Evolutionary conservation across 2,888 invertebrate species (phyloP).

Genomic region (Spilosoma lubricipeda): DNA sequence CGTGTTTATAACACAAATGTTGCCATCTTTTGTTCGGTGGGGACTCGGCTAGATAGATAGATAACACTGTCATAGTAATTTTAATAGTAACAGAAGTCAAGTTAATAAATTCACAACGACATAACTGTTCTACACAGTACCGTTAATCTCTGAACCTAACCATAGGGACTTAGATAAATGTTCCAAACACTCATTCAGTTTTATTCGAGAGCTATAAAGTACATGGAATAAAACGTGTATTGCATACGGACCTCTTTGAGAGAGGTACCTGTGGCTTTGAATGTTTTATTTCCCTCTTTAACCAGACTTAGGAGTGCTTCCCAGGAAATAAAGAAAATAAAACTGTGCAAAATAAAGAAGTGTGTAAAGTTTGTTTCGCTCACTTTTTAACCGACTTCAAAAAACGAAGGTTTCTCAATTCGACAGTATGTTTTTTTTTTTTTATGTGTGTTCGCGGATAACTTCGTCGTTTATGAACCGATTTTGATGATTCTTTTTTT

Average conservation of each 20-base stretch:
- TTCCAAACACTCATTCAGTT: background rate
- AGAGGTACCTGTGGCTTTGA: background rate
- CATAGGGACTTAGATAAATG: background rate
- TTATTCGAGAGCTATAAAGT: constrained; percentile 1
- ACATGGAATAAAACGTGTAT: background rate
- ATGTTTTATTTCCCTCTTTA: background rate
- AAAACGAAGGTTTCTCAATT: no score
- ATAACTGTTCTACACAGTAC: background rate
- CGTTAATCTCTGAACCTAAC: no score
- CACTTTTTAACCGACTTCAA: no score
- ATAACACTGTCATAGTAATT: no score
- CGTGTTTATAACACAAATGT: no score
- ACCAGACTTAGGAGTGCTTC: background rate
- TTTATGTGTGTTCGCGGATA: no score
- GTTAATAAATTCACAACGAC: background rate
- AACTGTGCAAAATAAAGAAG: background rate
- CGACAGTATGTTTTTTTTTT: no score
- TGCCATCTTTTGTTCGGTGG: no score
- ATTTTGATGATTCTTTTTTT: no score
- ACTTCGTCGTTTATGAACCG: no score
- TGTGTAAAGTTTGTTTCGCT: background rate
- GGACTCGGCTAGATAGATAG: no score
- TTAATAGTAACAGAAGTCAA: no score
- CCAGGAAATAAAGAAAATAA: background rate
- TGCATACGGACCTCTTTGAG: background rate